Evolutionary conservation across 1,140 invertebrate genomes (phyloP), one percentile per base, ranked within the genome.

Genomic region (Drosophila neocordata): DNA sequence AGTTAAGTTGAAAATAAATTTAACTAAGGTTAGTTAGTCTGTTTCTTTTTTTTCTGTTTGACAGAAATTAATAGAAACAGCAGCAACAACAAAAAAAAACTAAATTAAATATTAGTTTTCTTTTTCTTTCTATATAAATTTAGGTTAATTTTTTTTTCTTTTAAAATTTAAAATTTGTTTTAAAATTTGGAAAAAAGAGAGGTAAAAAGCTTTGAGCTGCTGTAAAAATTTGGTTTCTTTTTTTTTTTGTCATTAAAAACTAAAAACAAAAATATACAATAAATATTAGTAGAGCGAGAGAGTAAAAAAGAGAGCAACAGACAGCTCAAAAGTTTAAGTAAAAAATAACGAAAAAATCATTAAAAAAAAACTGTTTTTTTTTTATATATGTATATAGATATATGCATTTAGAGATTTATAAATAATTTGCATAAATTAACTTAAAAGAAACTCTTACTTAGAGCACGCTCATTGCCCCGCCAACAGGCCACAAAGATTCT

Each of bases 391-490:
- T 48, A 44, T 44, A 1, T 37, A 37, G 3, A 11, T 55, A 78
- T 73, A 79, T 11, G 8, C 37, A n/a, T 69, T 62, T 65, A 73
- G 38, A 69, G 53, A 6, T 65, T 69, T 72, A 79, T 79, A 73
- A 68, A 74, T 77, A 85, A 69, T 53, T 59, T 73, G 35, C 64
- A 69, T 76, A 72, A 61, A 77, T 80, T 79, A 68, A 59, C 69
- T 77, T 74, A 73, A 44, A 67, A 58, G 61, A 48, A 48, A 48
- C 41, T 48, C 41, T 48, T 77, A 69, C 74, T 63, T 58, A 22
- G 82, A 88, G 82, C 83, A 88, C 82, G 82, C 82, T 87, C 82
- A 87, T 81, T 78, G 69, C 75, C 65, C 79, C 37, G 57, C 20
- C 63, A 22, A 15, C 57, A 57, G 59, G 34, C 52, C 55, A 58